phyloP scores from a whole-genome alignment of 2,113 vertebrate genomes.

The Sardina pilchardus region DNA sequence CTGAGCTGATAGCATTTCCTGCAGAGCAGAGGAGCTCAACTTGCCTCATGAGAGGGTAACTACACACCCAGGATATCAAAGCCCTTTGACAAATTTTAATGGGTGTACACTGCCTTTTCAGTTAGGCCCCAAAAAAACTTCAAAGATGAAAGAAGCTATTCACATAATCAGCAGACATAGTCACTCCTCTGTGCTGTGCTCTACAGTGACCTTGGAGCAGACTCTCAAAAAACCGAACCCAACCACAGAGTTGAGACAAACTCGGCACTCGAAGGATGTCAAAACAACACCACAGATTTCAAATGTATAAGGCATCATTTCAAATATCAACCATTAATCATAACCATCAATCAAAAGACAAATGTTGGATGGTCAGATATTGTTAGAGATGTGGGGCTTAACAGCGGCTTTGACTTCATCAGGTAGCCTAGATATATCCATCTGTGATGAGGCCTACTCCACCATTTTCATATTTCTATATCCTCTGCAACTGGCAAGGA shows the following conservation, averaged over 20 bases:
- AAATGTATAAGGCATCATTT: background rate
- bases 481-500: background rate
- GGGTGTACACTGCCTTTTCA: conserved; percentile 18
- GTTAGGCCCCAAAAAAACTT: conserved; percentile 3
- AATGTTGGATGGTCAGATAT: background rate
- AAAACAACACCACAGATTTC: background rate
- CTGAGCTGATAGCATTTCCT: background rate
- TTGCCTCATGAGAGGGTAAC: background rate
- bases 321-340: background rate
- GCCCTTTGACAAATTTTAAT: conserved; percentile 3
- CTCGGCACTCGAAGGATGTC: background rate
- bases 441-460: background rate
- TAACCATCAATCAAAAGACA: background rate
- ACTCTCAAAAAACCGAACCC: background rate
- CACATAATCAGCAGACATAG: conserved; percentile 17
- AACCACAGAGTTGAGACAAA: background rate
- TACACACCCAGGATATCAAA: background rate
- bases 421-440: background rate
- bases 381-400: background rate
- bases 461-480: conserved; percentile 32
- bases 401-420: background rate
- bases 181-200: background rate
- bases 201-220: background rate
- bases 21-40: background rate
- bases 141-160: conserved; percentile 16